Percentiles rank a stretch among this genome's conserved stretches.
These are phyloP conservation scores for Drosophila neoperkinsi DNA, from an alignment of 2,888 invertebrate species.

Conservation along the genomic window DNA sequence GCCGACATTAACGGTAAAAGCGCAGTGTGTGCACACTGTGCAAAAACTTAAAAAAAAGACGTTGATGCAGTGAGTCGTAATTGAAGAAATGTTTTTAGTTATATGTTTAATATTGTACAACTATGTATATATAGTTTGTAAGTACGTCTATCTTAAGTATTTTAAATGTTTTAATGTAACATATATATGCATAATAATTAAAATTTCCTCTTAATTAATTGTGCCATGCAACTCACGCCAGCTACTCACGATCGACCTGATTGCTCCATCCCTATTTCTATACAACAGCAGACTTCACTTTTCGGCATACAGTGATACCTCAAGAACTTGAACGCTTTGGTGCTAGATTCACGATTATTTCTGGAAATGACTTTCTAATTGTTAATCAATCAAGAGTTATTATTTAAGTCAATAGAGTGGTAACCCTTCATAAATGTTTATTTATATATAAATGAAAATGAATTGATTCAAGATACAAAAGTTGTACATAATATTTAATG, in stretches of 20 bases:
- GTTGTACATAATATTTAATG: background rate
- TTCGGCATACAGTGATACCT: background rate
- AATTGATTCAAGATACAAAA: background rate
- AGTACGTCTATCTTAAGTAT: background rate
- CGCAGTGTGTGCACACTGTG: slow-evolving; percentile 20
- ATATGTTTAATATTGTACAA: background rate
- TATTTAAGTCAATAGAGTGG: background rate
- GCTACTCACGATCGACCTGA: background rate
- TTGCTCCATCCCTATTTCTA: background rate
- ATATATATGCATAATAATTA: background rate
- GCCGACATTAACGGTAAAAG: slow-evolving; percentile 48
- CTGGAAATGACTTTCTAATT: background rate
- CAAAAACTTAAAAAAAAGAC: background rate
- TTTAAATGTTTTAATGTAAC: background rate
- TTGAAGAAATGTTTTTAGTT: background rate
- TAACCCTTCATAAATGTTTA: background rate
- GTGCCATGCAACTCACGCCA: background rate
- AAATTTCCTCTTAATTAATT: background rate
- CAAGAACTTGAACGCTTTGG: background rate
- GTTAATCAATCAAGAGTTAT: background rate
- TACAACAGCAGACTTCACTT: background rate
- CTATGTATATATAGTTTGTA: background rate
- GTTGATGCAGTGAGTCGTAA: background rate
- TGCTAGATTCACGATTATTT: background rate
- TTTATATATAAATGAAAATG: background rate